Percentiles rank a stretch among this genome's conserved stretches.
Evolutionary conservation across 2,113 vertebrate genomes (phyloP).

Genomic region (Fregata magnificens): DNA sequence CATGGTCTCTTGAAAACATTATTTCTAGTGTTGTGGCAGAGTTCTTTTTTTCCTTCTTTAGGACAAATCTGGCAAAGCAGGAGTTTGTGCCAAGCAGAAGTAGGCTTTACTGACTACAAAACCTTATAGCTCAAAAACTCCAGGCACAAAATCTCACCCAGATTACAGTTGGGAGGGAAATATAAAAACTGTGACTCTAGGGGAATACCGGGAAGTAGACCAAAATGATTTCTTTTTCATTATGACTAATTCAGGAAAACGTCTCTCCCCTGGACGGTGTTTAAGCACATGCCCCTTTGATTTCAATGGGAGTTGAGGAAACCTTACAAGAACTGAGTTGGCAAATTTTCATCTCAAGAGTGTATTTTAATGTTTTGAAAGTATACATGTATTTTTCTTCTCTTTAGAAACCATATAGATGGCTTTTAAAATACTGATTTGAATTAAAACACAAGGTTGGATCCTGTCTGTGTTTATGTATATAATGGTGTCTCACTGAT

Average conservation of each 20-base stretch:
- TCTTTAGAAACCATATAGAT: not conserved
- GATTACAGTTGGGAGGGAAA: not conserved
- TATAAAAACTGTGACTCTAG: not conserved
- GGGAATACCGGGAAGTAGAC: not conserved
- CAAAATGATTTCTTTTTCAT: slow-evolving; percentile 40
- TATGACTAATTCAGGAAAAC: slow-evolving; percentile 7
- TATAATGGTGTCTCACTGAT: not conserved
- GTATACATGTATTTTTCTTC: not conserved
- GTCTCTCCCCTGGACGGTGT: not conserved
- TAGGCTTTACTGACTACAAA: not conserved
- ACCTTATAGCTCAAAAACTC: not conserved
- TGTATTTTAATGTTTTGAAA: not conserved
- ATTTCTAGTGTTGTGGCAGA: slow-evolving; percentile 11
- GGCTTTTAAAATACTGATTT: not conserved
- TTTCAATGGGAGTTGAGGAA: not conserved
- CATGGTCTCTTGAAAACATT: slow-evolving; percentile 21
- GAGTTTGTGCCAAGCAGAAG: not conserved
- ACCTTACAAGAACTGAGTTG: not conserved
- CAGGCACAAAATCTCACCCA: not conserved
- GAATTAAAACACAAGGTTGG: not conserved
- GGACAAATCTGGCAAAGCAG: not conserved
- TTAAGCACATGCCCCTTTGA: not conserved
- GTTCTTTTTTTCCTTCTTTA: slow-evolving; percentile 14
- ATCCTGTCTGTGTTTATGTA: not conserved
- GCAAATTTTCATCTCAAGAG: not conserved